Conservation (phyloP, 2,888 invertebrate species). For the Elmis aenea region DNA sequence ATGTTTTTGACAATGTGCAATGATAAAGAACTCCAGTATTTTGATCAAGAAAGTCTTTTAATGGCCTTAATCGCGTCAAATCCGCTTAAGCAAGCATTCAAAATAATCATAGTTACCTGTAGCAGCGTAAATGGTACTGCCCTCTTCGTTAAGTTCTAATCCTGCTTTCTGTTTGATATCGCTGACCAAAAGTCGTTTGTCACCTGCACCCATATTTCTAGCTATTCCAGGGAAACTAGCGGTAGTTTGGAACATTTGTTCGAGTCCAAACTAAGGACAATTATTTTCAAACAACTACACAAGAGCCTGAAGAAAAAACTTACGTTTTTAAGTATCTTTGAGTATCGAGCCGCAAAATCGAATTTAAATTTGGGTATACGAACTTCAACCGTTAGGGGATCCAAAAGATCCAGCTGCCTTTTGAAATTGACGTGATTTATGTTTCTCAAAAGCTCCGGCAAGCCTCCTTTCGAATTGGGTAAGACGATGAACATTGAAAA, state of each 20-base stretch:
- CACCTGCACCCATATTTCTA: constrained; percentile 47
- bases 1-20: too few species aligned
- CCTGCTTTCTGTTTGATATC: constrained; percentile 71
- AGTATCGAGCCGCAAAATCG: constrained; percentile 61
- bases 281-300: constrained; percentile 1
- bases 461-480: constrained; percentile 60
- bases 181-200: constrained; percentile 51
- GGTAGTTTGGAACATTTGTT: constrained; percentile 64
- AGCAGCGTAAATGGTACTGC: constrained; percentile 65
- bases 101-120: constrained; percentile 51
- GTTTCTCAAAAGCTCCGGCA: constrained; percentile 55
- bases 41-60: too few species aligned
- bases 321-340: constrained; percentile 59
- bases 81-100: background rate
- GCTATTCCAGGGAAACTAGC: constrained; percentile 68
- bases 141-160: constrained; percentile 71
- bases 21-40: too few species aligned
- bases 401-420: constrained; percentile 55
- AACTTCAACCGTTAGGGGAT: constrained; percentile 56
- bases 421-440: constrained; percentile 55
- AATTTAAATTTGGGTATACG: constrained; percentile 71
- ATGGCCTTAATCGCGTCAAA: too few species aligned
- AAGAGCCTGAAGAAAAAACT: constrained; percentile 21
- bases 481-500: constrained; percentile 70
- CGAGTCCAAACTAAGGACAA: constrained; percentile 61